Conservation (phyloP, 2,797 vertebrate genomes). For the Hemibagrus guttatus region DNA sequence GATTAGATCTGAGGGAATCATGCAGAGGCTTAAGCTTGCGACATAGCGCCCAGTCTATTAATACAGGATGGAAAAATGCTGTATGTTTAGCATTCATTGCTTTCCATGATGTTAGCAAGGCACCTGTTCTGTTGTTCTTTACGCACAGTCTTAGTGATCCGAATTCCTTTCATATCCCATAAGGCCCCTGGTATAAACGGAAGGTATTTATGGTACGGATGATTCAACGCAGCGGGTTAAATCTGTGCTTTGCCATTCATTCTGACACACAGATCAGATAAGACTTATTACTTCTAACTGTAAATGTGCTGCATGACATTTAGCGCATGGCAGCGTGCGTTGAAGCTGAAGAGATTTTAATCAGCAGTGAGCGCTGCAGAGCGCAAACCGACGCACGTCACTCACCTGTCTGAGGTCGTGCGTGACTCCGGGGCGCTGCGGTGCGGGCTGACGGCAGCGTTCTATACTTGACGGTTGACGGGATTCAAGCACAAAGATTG, state of each 20-base stretch:
- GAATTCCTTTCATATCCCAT: slow-evolving; percentile 20
- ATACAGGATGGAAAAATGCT: neutral
- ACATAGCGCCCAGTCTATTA: neutral
- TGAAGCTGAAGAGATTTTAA: slow-evolving; percentile 12
- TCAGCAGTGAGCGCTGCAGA: neutral
- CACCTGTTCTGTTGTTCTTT: slow-evolving; percentile 24
- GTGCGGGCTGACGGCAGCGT: neutral
- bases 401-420: slow-evolving; percentile 24
- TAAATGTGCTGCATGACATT: neutral
- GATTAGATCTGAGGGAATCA: neutral
- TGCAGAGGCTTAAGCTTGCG: neutral
- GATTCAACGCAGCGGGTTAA: slow-evolving; percentile 5
- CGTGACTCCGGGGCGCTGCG: neutral
- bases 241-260: slow-evolving; percentile 30
- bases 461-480: neutral
- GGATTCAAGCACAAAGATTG: neutral
- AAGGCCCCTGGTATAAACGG: slow-evolving; percentile 3
- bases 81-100: slow-evolving; percentile 16
- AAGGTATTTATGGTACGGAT: slow-evolving; percentile 17
- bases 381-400: slow-evolving; percentile 26
- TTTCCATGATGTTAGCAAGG: slow-evolving; percentile 21
- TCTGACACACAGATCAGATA: neutral
- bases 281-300: neutral
- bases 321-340: neutral
- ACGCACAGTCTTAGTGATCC: neutral